Evolutionary conservation across 2,888 invertebrate genomes (phyloP).

Genomic region (Mylabris sibirica): DNA sequence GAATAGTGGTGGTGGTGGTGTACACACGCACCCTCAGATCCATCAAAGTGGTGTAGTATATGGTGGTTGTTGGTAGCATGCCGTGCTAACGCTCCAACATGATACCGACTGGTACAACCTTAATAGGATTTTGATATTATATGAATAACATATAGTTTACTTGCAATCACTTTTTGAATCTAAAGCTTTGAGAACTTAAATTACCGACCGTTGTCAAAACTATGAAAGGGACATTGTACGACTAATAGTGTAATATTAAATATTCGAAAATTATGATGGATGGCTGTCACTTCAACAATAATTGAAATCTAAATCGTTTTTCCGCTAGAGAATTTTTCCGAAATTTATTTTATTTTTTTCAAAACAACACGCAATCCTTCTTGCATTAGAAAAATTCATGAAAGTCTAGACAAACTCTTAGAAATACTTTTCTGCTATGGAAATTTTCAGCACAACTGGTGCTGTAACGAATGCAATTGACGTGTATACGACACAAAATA

Average conservation of each 20-base stretch:
- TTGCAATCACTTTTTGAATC: conserved; percentile 29
- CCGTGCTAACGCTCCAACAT: conserved; percentile 39
- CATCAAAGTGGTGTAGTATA: conserved; percentile 34
- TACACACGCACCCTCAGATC: conserved; percentile 38
- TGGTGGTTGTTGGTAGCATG: conserved; percentile 30
- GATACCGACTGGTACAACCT: conserved; percentile 48
- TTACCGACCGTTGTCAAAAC: conserved; percentile 15
- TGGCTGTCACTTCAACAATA: conserved; percentile 20
- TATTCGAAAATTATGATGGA: conserved; percentile 32
- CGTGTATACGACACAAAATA: no score
- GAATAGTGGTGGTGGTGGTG: conserved; percentile 22
- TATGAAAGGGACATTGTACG: conserved; percentile 13
- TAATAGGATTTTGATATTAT: conserved; percentile 45
- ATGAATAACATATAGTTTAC: conserved; percentile 36
- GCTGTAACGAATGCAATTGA: no score
- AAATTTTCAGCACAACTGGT: not conserved
- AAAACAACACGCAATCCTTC: not conserved
- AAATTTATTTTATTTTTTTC: not conserved
- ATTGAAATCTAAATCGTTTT: conserved; percentile 21
- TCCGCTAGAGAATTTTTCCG: not conserved
- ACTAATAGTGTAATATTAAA: conserved; percentile 31
- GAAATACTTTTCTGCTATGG: not conserved
- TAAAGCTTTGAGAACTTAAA: conserved; percentile 16
- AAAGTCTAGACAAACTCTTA: not conserved
- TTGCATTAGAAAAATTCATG: not conserved